Percentiles rank a stretch among this genome's conserved stretches.
Conservation (phyloP, 2,888 invertebrate species). For the Melieria crassipennis region DNA sequence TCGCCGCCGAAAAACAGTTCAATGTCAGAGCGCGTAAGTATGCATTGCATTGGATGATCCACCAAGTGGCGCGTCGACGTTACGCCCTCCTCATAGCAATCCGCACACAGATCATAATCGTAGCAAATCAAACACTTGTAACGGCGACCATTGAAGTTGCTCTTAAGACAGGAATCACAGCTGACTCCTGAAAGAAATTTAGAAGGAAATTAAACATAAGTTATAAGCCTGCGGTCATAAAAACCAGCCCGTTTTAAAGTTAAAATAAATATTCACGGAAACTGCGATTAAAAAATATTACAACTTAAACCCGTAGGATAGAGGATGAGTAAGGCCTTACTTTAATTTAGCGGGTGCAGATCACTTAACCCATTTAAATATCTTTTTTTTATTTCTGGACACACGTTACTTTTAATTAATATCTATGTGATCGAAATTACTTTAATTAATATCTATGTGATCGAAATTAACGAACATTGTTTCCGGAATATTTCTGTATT, state of each 20-base stretch:
- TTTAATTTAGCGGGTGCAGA: no score
- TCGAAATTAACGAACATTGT: no score
- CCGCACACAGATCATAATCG: slow-evolving; percentile 98
- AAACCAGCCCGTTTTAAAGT: not conserved
- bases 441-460: no score
- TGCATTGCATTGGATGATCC: slow-evolving; percentile 99
- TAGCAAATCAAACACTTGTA: slow-evolving; percentile 99
- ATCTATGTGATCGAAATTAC: no score
- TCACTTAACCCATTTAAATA: no score
- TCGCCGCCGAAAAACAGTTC: slow-evolving; percentile 97
- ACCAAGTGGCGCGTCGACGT: slow-evolving; percentile 92
- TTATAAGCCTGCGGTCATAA: not conserved
- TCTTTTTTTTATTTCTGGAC: no score
- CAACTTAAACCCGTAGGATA: no score
- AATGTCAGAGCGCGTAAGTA: slow-evolving; percentile 95
- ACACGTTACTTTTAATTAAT: no score
- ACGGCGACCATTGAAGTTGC: slow-evolving; percentile 95
- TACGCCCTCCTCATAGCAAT: slow-evolving; percentile 93
- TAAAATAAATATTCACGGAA: slow-evolving; percentile 2
- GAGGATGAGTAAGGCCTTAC: no score
- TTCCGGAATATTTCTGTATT: no score
- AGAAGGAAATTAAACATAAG: not conserved
- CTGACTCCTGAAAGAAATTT: slow-evolving; percentile 82
- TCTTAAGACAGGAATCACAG: slow-evolving; percentile 99
- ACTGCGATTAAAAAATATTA: no score